Conservation (phyloP, 2,888 invertebrate species). For the Calliphora vomitoria region DNA sequence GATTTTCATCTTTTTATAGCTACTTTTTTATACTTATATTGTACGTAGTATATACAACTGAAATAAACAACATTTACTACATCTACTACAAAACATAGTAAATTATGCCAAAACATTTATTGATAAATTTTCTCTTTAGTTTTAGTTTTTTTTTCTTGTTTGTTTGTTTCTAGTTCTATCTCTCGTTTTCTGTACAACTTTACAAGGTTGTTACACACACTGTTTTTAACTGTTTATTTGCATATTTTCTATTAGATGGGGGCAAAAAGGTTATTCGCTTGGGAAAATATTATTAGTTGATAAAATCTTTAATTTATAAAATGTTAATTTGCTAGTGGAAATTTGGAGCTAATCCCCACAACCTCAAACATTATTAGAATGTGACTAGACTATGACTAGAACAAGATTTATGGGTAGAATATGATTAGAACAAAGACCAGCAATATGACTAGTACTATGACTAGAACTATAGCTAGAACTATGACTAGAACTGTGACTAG, state of each 20-base stretch:
- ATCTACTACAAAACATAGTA: conserved; percentile 14
- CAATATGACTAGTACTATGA: too few species aligned
- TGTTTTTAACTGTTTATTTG: conserved; percentile 25
- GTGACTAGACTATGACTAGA: neutral
- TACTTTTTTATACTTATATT: neutral
- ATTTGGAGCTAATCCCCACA: neutral
- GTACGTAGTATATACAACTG: neutral
- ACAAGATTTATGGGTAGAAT: too few species aligned
- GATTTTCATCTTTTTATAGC: conserved; percentile 7
- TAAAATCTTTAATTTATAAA: neutral
- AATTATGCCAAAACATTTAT: conserved; percentile 70
- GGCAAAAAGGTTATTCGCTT: neutral
- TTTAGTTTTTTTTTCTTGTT: too few species aligned
- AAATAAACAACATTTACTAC: neutral
- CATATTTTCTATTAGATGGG: conserved; percentile 15
- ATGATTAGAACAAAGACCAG: neutral
- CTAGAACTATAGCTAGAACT: too few species aligned
- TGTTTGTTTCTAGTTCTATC: too few species aligned
- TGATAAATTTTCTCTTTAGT: conserved; percentile 40
- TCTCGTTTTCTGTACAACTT: conserved; percentile 2
- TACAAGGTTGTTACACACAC: conserved; percentile 32
- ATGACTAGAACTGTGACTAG: too few species aligned
- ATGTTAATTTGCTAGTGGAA: too few species aligned
- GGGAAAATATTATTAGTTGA: neutral
- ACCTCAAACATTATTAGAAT: neutral